phyloP scores from a whole-genome alignment of 2,797 vertebrate genomes.

The Cyclura pinguis region DNA sequence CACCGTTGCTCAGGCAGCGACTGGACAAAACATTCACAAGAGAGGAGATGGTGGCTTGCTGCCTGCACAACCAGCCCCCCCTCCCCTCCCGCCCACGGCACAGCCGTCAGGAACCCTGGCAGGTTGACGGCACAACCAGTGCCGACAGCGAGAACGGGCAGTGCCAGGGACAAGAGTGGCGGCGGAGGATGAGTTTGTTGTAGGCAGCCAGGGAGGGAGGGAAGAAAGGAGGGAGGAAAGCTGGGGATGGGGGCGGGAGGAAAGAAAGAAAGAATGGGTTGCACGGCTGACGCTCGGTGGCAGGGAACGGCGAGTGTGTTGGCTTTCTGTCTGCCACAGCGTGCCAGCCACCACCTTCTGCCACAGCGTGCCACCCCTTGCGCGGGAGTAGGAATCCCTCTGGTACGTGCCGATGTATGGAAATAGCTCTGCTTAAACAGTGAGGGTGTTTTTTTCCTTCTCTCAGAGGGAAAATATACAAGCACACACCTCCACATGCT shows the following conservation, averaged over 20 bases:
- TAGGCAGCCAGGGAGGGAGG: neutral
- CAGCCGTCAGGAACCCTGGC: conserved; percentile 37
- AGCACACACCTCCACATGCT: neutral
- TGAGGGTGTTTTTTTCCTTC: neutral
- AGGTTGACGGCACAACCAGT: conserved; percentile 29
- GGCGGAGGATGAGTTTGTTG: neutral
- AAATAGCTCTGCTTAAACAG: conserved; percentile 20
- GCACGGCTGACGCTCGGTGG: neutral
- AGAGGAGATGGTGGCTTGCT: neutral
- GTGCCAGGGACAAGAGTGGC: neutral
- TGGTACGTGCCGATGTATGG: neutral
- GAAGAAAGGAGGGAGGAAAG: no score
- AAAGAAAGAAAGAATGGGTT: neutral
- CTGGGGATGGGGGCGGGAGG: neutral
- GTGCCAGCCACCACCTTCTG: conserved; percentile 45
- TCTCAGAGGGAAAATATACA: neutral
- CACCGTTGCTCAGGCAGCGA: no score
- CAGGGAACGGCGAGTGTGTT: neutral
- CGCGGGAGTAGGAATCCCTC: neutral
- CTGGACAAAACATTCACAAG: neutral
- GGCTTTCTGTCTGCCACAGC: conserved; percentile 23
- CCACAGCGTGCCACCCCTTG: conserved; percentile 17
- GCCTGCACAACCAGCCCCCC: neutral
- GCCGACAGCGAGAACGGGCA: conserved; percentile 27
- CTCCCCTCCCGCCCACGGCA: conserved; percentile 9